A percentile compares a stretch with the other conserved stretches of the same genome.
Conservation (phyloP, 1,140 invertebrate genomes). For the Bombus terrestris region DNA sequence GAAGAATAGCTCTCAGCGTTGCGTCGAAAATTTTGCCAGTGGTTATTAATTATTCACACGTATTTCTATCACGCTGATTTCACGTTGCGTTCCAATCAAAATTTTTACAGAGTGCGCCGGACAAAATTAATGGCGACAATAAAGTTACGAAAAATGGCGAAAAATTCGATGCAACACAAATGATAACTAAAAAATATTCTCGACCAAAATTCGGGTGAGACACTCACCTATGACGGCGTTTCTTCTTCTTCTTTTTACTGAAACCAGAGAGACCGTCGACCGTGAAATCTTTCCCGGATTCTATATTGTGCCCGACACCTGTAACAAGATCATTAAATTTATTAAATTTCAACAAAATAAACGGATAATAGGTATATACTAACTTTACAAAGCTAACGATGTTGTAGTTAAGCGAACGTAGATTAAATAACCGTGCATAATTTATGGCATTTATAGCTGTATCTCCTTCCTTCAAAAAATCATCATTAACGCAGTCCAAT, state of each 20-base stretch:
- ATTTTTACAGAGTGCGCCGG: not conserved
- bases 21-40: not conserved
- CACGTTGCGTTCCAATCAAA: not conserved
- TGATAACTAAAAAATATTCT: not conserved
- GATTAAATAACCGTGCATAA: not conserved
- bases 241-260: conserved; percentile 96
- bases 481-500: conserved; percentile 12
- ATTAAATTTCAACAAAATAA: not conserved
- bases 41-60: conserved; percentile 40
- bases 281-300: conserved; percentile 88
- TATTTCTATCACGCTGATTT: conserved; percentile 20
- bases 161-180: not conserved
- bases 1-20: not conserved
- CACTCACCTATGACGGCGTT: conserved; percentile 93
- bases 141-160: not conserved
- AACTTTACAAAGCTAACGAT: not conserved
- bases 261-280: conserved; percentile 89
- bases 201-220: conserved; percentile 73
- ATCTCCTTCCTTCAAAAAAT: conserved; percentile 38
- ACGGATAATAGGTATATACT: not conserved
- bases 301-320: conserved; percentile 84
- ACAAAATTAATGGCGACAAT: not conserved
- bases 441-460: not conserved
- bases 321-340: conserved; percentile 53
- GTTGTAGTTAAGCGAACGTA: not conserved